phyloP scores from a whole-genome alignment of 2,797 vertebrate genomes.

The Acanthurus tractus region DNA sequence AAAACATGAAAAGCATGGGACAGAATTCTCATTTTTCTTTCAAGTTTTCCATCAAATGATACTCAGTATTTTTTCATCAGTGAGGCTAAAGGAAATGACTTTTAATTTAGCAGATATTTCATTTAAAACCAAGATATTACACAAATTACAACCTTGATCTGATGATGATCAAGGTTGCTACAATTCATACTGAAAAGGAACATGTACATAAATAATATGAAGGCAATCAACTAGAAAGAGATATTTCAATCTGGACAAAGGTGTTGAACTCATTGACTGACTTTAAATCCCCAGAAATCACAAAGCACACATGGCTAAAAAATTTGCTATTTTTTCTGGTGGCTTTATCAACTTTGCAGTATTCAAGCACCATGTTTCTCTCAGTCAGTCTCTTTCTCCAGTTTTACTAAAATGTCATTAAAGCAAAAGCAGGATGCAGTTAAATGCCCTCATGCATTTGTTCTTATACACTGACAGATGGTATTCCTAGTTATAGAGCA shows the following conservation, averaged over 20 bases:
- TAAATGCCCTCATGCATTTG: conserved; percentile 50
- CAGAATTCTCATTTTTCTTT: conserved; percentile 6
- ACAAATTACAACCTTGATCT: not conserved
- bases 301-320: not conserved
- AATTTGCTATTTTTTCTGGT: not conserved
- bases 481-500: conserved; percentile 56
- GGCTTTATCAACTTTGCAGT: not conserved
- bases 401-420: conserved; percentile 60
- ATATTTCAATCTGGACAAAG: not conserved
- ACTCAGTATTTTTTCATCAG: not conserved
- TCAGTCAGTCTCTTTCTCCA: conserved; percentile 23
- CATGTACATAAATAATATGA: not conserved
- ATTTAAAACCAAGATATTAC: not conserved
- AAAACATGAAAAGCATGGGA: conserved; percentile 30
- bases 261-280: not conserved
- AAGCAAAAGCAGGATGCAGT: conserved; percentile 46
- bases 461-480: conserved; percentile 74
- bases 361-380: not conserved
- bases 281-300: not conserved
- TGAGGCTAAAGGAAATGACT: not conserved
- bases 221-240: not conserved
- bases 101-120: not conserved
- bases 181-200: conserved; percentile 14
- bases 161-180: not conserved
- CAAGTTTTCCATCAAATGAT: conserved; percentile 2